Base-by-base conservation (phyloP, 2,888 invertebrate species). In the Dicycla oo region DNA sequence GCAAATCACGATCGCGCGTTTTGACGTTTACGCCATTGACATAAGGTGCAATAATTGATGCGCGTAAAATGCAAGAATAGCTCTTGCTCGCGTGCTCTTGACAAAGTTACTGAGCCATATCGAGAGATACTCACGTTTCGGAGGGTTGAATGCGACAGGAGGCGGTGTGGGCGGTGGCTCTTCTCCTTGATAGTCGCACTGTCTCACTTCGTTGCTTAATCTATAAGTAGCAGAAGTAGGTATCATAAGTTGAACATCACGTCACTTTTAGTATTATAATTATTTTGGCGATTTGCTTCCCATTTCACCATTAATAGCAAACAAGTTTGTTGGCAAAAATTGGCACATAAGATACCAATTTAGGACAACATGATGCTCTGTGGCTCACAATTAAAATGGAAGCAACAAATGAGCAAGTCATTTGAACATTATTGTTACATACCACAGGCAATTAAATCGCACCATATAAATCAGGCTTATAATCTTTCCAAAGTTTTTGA, bases 141-240 rank as follows among this genome's bases (percentile, higher is more conserved):
- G 94, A 1, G 94, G 92, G 45, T 91, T 92, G 53, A 89, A 89
- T 13, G 88, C 83, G 40, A 88, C 89, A 0, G 93, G 91, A 0
- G 94, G 92, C 5, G 96, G 93, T 0, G 94, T 92, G 0, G 94
- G 91, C 11, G 93, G 93, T 2, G 90, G 84, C 51, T 94, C 95
- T 78, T 95, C 96, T 4, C 92, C 75, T 23, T 92, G 93, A 78
- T 91, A 94, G 67, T 96, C 96, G 74, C 94, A 95, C 66, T 94
- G 95, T 26, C 95, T 87, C 54, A 95, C 93, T 83, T 95, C 96
- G 75, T 87, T 95, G 54, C 88, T 93, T 78, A 95, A 88, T 83
- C 96, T 96, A 82, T 13, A 81, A 61, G 7, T 23, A 51, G 65
- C 7, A n/a, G n/a, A 75, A 20, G 47, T 47, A 15, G 6, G 15